Evolutionary conservation across 2,797 vertebrate genomes (phyloP).

Genomic region (Myotis daubentonii): DNA sequence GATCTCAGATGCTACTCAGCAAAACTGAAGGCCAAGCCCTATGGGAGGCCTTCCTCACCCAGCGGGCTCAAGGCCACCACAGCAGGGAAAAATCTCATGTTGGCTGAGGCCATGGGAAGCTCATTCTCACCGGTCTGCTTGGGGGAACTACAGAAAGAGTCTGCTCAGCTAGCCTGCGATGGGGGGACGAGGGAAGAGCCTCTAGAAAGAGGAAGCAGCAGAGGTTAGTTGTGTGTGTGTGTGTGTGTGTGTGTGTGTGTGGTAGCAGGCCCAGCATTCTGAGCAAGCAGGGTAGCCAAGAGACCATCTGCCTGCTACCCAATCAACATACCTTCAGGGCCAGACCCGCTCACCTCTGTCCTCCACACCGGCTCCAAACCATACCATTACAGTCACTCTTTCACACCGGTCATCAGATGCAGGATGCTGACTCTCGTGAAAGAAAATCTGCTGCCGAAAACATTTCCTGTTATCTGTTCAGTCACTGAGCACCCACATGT

Average conservation of each 20-base stretch:
- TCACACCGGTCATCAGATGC: not conserved
- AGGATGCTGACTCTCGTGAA: not conserved
- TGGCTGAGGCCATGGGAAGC: not conserved
- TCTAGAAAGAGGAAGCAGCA: not conserved
- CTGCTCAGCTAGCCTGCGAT: not conserved
- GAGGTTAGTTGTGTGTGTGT: not conserved
- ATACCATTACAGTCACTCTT: not conserved
- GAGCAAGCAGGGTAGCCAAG: not conserved
- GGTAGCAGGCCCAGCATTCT: not conserved
- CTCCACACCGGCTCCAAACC: not conserved
- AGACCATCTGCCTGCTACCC: not conserved
- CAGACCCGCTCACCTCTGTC: not conserved
- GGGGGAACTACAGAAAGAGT: not conserved
- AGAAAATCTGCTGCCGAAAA: not conserved
- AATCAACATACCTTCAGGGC: no score
- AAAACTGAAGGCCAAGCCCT: not conserved
- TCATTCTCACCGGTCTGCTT: not conserved
- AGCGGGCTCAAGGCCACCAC: not conserved
- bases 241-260: not conserved
- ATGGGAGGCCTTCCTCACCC: not conserved
- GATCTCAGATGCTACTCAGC: not conserved
- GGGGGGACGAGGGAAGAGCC: not conserved
- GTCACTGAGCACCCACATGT: fast-evolving
- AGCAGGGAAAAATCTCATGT: not conserved
- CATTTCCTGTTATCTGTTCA: not conserved